These are phyloP conservation scores for Bolinopsis microptera DNA, from an alignment of 37 sponge, comb jelly and placozoan genomes.

Conservation along the genomic window DNA sequence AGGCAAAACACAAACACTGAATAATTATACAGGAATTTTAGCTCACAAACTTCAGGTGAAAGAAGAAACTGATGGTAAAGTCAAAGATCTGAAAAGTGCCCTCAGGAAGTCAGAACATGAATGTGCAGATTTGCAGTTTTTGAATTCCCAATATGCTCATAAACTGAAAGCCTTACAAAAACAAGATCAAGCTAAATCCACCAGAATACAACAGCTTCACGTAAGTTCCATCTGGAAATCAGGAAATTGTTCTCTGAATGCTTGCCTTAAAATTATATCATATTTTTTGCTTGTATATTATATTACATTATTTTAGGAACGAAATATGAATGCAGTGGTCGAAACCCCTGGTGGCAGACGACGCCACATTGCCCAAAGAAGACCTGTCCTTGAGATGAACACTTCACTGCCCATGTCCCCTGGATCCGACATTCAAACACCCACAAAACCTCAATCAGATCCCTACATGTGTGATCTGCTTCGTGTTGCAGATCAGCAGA, in stretches of 20 bases:
- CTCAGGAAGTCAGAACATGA: slow-evolving; percentile 91
- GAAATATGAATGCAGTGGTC: slow-evolving; percentile 93
- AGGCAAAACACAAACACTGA: too few relatives aligned
- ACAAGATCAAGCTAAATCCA: slow-evolving; percentile 77
- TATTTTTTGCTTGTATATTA: too few relatives aligned
- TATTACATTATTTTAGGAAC: slow-evolving; percentile 77
- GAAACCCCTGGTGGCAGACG: slow-evolving; percentile 95
- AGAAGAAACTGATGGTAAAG: slow-evolving; percentile 74
- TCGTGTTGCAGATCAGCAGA: slow-evolving; percentile 86
- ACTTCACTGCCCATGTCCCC: slow-evolving; percentile 72
- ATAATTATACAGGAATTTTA: too few relatives aligned
- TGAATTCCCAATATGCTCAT: slow-evolving; percentile 94
- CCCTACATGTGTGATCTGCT: slow-evolving; percentile 89
- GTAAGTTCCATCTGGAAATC: too few relatives aligned
- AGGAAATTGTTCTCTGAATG: too few relatives aligned
- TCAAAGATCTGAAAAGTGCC: slow-evolving; percentile 75
- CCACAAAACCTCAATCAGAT: slow-evolving; percentile 73
- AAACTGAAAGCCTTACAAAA: slow-evolving; percentile 76
- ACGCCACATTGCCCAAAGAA: slow-evolving; percentile 83
- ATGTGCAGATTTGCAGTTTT: slow-evolving; percentile 93
- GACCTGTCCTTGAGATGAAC: slow-evolving; percentile 96
- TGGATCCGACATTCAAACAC: not conserved
- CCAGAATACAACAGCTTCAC: slow-evolving; percentile 79
- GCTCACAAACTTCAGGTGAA: slow-evolving; percentile 70
- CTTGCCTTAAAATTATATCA: too few relatives aligned